Evolutionary conservation across 2,888 invertebrate genomes (phyloP).

Genomic region (Aleiodes alternator): DNA sequence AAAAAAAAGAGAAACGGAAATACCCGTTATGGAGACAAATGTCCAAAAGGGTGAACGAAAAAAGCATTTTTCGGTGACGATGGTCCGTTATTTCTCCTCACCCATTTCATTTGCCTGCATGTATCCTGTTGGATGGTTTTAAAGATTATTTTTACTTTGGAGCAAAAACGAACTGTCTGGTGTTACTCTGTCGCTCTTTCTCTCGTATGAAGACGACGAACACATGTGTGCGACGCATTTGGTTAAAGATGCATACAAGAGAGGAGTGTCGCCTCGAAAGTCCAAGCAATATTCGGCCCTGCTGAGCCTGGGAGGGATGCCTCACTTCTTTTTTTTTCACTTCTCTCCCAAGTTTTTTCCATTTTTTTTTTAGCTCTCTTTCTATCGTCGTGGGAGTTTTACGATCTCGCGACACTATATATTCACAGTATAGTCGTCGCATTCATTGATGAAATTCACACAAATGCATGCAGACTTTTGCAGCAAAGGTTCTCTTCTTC

Average conservation of each 20-base stretch:
- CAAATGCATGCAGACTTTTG: neutral
- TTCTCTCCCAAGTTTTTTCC: slow-evolving; percentile 9
- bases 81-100: slow-evolving; percentile 52
- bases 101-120: slow-evolving; percentile 47
- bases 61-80: slow-evolving; percentile 70
- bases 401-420: slow-evolving; percentile 30
- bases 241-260: slow-evolving; percentile 6
- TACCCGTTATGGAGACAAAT: slow-evolving; percentile 71
- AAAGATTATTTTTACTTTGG: slow-evolving; percentile 75
- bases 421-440: neutral
- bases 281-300: slow-evolving; percentile 41
- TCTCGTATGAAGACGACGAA: slow-evolving; percentile 54
- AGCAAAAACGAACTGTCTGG: slow-evolving; percentile 75
- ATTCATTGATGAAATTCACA: too few species aligned
- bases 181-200: slow-evolving; percentile 59
- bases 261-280: neutral
- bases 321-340: neutral
- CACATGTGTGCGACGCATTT: slow-evolving; percentile 66
- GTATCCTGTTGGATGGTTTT: slow-evolving; percentile 75
- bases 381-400: slow-evolving; percentile 61
- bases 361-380: slow-evolving; percentile 17
- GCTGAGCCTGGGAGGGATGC: neutral
- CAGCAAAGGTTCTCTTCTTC: neutral
- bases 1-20: slow-evolving; percentile 5
- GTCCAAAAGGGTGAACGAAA: slow-evolving; percentile 71